phyloP scores from a whole-genome alignment of 2,888 invertebrate species.

The Philopedon plagiatum region DNA sequence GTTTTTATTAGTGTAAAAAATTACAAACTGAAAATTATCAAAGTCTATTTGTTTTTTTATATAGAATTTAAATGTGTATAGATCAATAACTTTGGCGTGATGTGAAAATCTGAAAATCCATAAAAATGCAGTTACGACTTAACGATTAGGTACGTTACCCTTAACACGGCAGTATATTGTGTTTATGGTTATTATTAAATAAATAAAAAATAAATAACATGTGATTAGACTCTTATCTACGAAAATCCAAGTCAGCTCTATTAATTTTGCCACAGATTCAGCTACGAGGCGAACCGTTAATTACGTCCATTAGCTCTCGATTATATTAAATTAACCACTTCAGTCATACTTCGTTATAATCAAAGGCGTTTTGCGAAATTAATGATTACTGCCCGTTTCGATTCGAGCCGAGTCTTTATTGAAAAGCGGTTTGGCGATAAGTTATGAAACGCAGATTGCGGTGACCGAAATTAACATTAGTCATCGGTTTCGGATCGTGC shows the following conservation, averaged over 20 bases:
- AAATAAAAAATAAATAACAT: too few relatives aligned
- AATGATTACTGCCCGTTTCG: conserved; percentile 13
- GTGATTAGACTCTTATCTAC: too few relatives aligned
- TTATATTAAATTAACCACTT: conserved; percentile 33
- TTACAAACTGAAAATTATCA: too few relatives aligned
- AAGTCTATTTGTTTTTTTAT: too few relatives aligned
- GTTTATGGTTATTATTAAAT: too few relatives aligned
- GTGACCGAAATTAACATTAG: neutral
- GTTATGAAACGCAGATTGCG: conserved; percentile 11
- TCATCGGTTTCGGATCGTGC: neutral
- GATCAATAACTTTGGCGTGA: too few relatives aligned
- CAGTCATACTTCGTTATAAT: conserved; percentile 26
- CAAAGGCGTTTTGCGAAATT: conserved; percentile 21
- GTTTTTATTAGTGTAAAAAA: too few relatives aligned
- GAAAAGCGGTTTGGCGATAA: conserved; percentile 9
- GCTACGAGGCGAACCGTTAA: conserved; percentile 20
- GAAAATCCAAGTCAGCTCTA: neutral
- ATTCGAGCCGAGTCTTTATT: neutral
- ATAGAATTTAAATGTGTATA: too few relatives aligned
- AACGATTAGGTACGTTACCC: too few relatives aligned
- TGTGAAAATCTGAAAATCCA: too few relatives aligned
- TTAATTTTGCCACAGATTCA: conserved; percentile 23
- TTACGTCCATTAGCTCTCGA: conserved; percentile 25
- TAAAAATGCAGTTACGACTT: too few relatives aligned
- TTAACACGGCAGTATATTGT: too few relatives aligned